Conservation (phyloP, 1,140 invertebrate genomes). For the Carcinoscorpius rotundicauda region DNA sequence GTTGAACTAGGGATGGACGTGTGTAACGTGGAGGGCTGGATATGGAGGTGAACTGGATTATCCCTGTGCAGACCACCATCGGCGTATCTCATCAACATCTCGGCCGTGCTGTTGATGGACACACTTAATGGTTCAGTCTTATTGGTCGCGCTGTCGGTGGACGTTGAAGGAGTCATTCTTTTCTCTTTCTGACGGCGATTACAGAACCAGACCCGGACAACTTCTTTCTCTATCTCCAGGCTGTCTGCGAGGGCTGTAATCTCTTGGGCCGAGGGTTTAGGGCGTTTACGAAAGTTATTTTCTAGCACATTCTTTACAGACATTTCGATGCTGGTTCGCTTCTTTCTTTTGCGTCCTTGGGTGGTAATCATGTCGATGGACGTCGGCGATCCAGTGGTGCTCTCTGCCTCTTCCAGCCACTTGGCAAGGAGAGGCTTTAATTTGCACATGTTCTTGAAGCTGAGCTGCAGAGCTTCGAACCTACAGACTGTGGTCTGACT, state of each 20-base stretch:
- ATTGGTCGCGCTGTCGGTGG: no score
- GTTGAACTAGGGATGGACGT: no score
- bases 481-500: constrained; percentile 99
- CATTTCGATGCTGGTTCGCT: constrained; percentile 97
- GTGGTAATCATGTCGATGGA: constrained; percentile 97
- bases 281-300: constrained; percentile 97
- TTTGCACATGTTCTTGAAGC: constrained; percentile 99
- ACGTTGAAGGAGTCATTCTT: constrained; percentile 55
- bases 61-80: no score
- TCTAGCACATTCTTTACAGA: constrained; percentile 96
- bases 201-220: constrained; percentile 90
- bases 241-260: constrained; percentile 87
- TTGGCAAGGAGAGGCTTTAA: constrained; percentile 96
- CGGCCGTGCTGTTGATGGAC: no score
- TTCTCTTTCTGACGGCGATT: constrained; percentile 89
- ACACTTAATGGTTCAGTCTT: no score
- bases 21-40: no score
- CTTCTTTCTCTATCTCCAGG: constrained; percentile 94
- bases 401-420: constrained; percentile 98
- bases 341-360: constrained; percentile 88
- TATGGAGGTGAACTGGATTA: no score
- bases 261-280: constrained; percentile 98
- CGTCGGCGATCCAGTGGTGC: constrained; percentile 95
- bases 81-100: no score
- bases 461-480: constrained; percentile 97